Evolutionary conservation across 2,888 invertebrate species (phyloP), one percentile per base, ranked within the genome.

Genomic region (Spatulosminthurus flaviceps): DNA sequence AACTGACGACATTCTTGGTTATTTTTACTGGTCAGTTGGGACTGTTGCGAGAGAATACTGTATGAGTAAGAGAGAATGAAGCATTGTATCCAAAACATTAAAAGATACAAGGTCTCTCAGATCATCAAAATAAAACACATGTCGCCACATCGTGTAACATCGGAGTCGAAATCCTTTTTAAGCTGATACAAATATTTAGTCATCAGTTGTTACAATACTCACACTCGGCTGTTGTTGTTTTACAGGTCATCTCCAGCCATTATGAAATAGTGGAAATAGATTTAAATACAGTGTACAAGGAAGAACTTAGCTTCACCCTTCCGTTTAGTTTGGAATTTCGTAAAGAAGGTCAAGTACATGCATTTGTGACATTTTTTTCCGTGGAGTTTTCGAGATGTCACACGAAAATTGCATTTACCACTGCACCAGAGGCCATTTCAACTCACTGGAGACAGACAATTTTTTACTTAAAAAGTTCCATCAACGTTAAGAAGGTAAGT

Each of bases 381-480:
- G 97, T 99, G 85, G 98, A 99, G 89, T 99, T 99, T 90, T 96
- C 97, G 42, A 97, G 97, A 90, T 99, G 97, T 86, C 99, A 99
- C 91, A 99, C 98, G 90, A 92, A 96, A 79, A 95, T 96, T 83
- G 98, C 98, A 24, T 99, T 99, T 89, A 98, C 97, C 86, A 99
- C 99, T 79, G 96, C 96, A 0, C 99, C 99, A 0, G 98, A 98
- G 87, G 94, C 96, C 0, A 94, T 95, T 42, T 98, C 99, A 89
- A 99, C 99, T 24, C 99, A 99, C 88, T 99, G 99, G 99, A 99
- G 99, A 88, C 97, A 98, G 88, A 95, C 94, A 5, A 98, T 99
- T 73, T 99, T 99, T 90, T 99, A 99, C 88, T 93, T 98, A 86
- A 95, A 96, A 87, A 96, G 98, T 86, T 96, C 96, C 87, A 92